A percentile compares a stretch with the other conserved stretches of the same genome.
phyloP scores from a whole-genome alignment of 92 coral and sea anemone species.

The Zoanthus sociatus region DNA sequence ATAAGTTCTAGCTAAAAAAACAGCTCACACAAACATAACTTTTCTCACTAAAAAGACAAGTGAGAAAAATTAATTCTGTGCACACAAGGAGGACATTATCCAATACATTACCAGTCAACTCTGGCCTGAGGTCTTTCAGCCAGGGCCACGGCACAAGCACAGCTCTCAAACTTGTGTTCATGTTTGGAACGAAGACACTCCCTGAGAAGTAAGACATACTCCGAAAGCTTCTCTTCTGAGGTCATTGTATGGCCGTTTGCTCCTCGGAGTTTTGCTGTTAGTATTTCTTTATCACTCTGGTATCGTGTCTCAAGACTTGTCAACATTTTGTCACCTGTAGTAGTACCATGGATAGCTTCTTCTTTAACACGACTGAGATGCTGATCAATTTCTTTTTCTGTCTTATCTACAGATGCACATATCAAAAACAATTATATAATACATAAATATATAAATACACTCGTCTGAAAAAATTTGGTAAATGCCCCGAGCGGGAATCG shows the following conservation, averaged over 20 bases:
- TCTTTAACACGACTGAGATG: conserved; percentile 66
- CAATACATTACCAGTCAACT: conserved; percentile 62
- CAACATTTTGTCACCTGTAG: conserved; percentile 77
- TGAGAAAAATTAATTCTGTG: too few species aligned
- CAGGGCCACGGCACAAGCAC: conserved; percentile 81
- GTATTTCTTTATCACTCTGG: conserved; percentile 75
- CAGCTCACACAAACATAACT: too few species aligned
- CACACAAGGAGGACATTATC: background rate
- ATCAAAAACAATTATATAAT: background rate
- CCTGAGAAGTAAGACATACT: conserved; percentile 75
- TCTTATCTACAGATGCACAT: conserved; percentile 59
- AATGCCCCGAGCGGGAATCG: too few species aligned
- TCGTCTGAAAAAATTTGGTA: too few species aligned
- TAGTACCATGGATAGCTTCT: conserved; percentile 69
- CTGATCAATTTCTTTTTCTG: conserved; percentile 84
- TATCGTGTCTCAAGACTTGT: conserved; percentile 83
- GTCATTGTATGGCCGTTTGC: conserved; percentile 83
- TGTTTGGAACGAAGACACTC: conserved; percentile 83
- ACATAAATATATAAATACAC: too few species aligned
- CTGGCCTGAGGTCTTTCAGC: conserved; percentile 78
- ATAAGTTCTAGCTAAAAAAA: too few species aligned
- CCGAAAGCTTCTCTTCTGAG: conserved; percentile 81
- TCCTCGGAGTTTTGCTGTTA: conserved; percentile 78
- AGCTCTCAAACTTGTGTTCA: conserved; percentile 78
- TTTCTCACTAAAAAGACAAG: too few species aligned